phyloP scores from a whole-genome alignment of 2,797 vertebrate species.

The Coluber constrictor region DNA sequence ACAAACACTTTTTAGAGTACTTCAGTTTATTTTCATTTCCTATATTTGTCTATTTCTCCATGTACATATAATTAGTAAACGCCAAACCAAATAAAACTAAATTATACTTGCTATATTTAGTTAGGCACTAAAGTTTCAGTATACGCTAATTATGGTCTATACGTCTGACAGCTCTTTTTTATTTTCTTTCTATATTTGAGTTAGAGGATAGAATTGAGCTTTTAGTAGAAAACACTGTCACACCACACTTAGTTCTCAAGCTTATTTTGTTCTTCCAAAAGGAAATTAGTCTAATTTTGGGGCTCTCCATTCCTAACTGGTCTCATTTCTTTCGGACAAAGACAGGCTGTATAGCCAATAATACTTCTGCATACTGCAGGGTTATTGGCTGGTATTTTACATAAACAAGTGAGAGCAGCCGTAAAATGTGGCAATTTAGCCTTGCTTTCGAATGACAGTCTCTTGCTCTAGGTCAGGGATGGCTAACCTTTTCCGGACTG shows the following conservation, averaged over 20 bases:
- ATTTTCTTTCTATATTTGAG: not conserved
- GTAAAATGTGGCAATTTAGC: not conserved
- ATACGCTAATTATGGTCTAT: conserved; percentile 42
- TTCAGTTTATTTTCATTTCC: not conserved
- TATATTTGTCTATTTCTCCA: conserved; percentile 2
- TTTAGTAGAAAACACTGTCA: not conserved
- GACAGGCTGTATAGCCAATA: not conserved
- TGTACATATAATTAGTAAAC: conserved; percentile 19
- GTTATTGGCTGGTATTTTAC: not conserved
- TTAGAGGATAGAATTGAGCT: not conserved
- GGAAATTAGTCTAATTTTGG: not conserved
- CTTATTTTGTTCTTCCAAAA: not conserved
- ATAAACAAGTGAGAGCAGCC: not conserved
- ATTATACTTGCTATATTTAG: conserved; percentile 6
- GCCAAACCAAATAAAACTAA: conserved; percentile 38
- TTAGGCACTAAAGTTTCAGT: conserved; percentile 24
- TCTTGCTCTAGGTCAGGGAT: not conserved
- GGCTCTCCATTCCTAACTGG: not conserved
- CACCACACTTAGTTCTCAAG: not conserved
- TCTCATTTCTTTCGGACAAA: not conserved
- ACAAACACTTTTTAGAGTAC: not conserved
- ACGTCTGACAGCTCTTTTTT: not conserved
- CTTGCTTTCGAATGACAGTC: not conserved
- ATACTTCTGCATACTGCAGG: not conserved
- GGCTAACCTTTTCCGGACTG: too few relatives aligned